Evolutionary conservation across 2,888 invertebrate genomes (phyloP), one percentile per base, ranked within the genome.

Genomic region (Oscheius myriophilus): DNA sequence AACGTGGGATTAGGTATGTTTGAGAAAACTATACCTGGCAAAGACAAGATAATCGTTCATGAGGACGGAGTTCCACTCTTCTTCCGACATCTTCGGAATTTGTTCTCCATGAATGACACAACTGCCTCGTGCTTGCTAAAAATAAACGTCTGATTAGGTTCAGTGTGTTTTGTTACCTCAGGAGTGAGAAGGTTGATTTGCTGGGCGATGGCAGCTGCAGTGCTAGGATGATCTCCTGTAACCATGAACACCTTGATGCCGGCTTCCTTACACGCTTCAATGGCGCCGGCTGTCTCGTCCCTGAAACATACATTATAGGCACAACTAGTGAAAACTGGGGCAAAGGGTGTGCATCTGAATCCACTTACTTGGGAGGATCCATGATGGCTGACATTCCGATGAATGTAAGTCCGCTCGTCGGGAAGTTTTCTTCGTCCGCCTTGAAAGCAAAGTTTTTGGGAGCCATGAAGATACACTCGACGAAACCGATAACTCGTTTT

Each of bases 321-420:
- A n/a, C n/a, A n/a, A n/a, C n/a, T n/a, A n/a, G n/a, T n/a, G n/a
- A n/a, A n/a, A n/a, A n/a, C n/a, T n/a, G n/a, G n/a, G n/a, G n/a
- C n/a, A n/a, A n/a, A n/a, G n/a, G n/a, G n/a, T n/a, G n/a, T n/a
- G n/a, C n/a, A n/a, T n/a, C n/a, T 23, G 23, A 23, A 18, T 18
- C 39, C 12, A 16, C 42, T 3, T 54, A 62, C 61, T 69, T 52
- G 3, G 78, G 78, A 12, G 78, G 76, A 59, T 76, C 78, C 69
- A 78, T 73, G 62, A 80, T 75, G 12, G 80, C 78, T 23, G 73
- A 70, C 62, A 79, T 72, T 23, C 80, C 79, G 12, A 75, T 64
- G 69, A 80, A 80, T 39, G 73, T 70, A 41, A 76, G 65, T 11
- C 70, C 68, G 11, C 43, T 49, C 26, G 64, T 67, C 14, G 71